Evolutionary conservation across 2,888 invertebrate genomes (phyloP), one percentile per base, ranked within the genome.

Genomic region (Catocala sponsa): DNA sequence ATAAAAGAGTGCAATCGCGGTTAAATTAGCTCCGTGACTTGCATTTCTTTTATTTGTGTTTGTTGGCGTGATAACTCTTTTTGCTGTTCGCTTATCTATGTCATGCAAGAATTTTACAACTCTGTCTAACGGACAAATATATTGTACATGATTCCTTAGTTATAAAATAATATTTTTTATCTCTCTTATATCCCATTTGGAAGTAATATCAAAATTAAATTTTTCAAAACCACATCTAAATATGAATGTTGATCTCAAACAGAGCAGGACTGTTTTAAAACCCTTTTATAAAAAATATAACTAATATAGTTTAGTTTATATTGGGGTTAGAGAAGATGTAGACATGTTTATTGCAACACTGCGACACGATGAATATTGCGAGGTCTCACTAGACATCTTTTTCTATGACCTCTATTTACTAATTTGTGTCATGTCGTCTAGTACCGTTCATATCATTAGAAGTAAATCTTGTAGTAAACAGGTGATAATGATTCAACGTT

Each of bases 41-140:
- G 73, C 72, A 59, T 62, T 79, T 76, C 72, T 80, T 38, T 73
- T 79, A 74, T 80, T 82, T 78, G 63, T 70, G 56, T 68, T 72
- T 52, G 54, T 70, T 59, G 49, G 33, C 43, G 67, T 62, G 68
- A 60, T 63, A 52, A 59, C 56, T 55, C 62, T 43, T 62, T 61
- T 67, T 65, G 54, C 68, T 63, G 65, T 65, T 65, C 55, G 61
- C 57, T 67, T 60, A 11, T 32, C 43, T 50, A 41, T 42, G 49
- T 42, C 42, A 49, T 42, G 48, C 32, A 55, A 55, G 33, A 49
- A 5, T 47, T 15, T 15, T 47, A 47, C 49, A 33, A 33, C 33
- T 49, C n/a, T 9, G 25, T 49, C 35, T 49, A 46, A 13, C 13
- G n/a, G 42, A 42, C 42, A 11, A 7, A 9, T 42, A 42, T 42